Evolutionary conservation across 2,888 invertebrate genomes (phyloP), one percentile per base, ranked within the genome.

Genomic region (Oligia strigilis): DNA sequence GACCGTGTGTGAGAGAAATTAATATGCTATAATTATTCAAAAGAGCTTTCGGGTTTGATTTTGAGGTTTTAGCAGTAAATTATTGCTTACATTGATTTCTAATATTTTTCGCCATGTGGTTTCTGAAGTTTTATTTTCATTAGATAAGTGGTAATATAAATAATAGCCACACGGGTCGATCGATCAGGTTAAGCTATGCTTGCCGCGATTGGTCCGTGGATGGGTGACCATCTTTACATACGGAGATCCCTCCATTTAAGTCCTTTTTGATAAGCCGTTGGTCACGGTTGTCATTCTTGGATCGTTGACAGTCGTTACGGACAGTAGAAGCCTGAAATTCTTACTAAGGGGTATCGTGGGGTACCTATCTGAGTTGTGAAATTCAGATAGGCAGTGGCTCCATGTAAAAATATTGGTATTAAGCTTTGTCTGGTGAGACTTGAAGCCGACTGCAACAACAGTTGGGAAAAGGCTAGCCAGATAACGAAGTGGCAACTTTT

Each of bases 1-100:
- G 58, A 62, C 19, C 72, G 75, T 70, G 13, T 78, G 87, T 83
- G 87, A 43, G 69, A 40, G 65, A 78, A 78, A 86, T 84, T 75
- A 86, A 78, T 86, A 75, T 52, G 58, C 52, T 83, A 78, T 86
- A 78, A 86, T 84, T 82, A 84, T 73, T 49, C 67, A 75, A 74
- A 86, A 67, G 86, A 64, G 14, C 74, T 67, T 71, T 62, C 3
- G 43, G 52, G 46, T 52, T 65, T 36, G 46, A 71, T 74, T 70
- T 70, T 52, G 64, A 69, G 8, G 58, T 43, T 72, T 46, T 29
- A 36, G 52, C 43, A 23, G 49, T 55, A 46, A 72, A n/a, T 17
- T 58, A 72, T 55, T 55, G 23, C 36, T 36, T 71, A 55, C 23
- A 23, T 23, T 52, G 19, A 36, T 46, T 40, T 29, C 0, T 29